phyloP scores from a whole-genome alignment of 2,113 vertebrate species.

The Prinia subflava region DNA sequence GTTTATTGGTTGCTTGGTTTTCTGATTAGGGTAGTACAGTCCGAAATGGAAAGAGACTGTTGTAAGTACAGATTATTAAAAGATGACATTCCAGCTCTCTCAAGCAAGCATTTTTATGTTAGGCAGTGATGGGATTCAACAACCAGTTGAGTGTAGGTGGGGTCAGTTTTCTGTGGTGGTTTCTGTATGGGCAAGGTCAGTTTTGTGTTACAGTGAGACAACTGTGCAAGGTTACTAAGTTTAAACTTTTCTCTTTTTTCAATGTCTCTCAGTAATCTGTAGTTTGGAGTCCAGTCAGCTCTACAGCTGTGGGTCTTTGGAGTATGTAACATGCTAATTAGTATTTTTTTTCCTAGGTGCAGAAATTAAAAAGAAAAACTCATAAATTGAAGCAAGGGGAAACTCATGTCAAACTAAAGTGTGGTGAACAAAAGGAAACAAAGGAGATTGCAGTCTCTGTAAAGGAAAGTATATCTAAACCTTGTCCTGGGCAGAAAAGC shows the following conservation, averaged over 20 bases:
- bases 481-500: constrained; percentile 55
- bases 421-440: constrained; percentile 22
- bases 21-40: background rate
- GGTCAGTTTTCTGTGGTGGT: background rate
- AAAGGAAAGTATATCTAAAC: constrained; percentile 26
- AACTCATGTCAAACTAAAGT: background rate
- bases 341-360: constrained; percentile 69
- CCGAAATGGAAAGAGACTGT: background rate
- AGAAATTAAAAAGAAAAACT: constrained; percentile 73
- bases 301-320: background rate
- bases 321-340: background rate
- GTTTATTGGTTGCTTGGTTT: fast-evolving
- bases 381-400: constrained; percentile 55
- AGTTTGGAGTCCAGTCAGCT: background rate
- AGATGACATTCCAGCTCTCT: background rate
- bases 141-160: background rate
- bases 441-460: constrained; percentile 54
- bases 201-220: background rate
- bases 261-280: background rate
- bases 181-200: background rate
- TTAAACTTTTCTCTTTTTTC: background rate
- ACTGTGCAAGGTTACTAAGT: background rate
- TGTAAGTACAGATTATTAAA: background rate
- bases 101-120: background rate
- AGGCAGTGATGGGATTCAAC: background rate